Conservation (phyloP, 2,888 invertebrate genomes). For the Pseudanteris insignis region DNA sequence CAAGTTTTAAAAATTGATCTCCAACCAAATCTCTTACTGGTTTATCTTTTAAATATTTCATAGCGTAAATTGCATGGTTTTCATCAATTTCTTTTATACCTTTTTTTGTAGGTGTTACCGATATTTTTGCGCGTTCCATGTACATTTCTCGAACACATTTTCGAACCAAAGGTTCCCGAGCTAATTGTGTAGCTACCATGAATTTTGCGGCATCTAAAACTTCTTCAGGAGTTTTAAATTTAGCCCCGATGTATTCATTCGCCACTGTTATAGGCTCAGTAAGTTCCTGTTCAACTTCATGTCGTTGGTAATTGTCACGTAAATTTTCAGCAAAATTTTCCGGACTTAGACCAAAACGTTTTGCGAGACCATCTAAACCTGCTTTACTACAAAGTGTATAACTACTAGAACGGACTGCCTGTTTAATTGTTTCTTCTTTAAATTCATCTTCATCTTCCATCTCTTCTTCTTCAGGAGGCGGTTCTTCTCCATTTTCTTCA, state of each 20-base stretch:
- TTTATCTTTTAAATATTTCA: constrained; percentile 93
- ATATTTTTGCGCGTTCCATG: constrained; percentile 86
- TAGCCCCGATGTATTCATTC: constrained; percentile 71
- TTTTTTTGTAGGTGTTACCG: constrained; percentile 84
- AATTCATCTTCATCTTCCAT: constrained; percentile 66
- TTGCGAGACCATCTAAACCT: constrained; percentile 84
- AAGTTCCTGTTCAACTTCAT: constrained; percentile 93
- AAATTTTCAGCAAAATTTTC: constrained; percentile 97
- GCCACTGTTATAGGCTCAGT: constrained; percentile 86
- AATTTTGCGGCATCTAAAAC: constrained; percentile 90
- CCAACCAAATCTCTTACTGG: constrained; percentile 88
- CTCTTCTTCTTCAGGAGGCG: constrained; percentile 69
- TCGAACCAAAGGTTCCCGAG: constrained; percentile 89
- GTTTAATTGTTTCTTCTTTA: constrained; percentile 78
- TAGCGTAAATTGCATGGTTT: constrained; percentile 83
- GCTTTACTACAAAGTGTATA: constrained; percentile 88
- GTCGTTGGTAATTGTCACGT: constrained; percentile 92
- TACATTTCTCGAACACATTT: constrained; percentile 86
- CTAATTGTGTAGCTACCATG: constrained; percentile 94
- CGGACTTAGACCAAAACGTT: constrained; percentile 91
- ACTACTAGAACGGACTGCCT: constrained; percentile 86
- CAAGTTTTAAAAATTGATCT: constrained; percentile 90
- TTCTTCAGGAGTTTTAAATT: constrained; percentile 74
- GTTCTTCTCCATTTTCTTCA: constrained; percentile 73
- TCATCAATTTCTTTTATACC: constrained; percentile 97